phyloP scores from a whole-genome alignment of 2,888 invertebrate genomes.

The Holacanthella duospinosa region DNA sequence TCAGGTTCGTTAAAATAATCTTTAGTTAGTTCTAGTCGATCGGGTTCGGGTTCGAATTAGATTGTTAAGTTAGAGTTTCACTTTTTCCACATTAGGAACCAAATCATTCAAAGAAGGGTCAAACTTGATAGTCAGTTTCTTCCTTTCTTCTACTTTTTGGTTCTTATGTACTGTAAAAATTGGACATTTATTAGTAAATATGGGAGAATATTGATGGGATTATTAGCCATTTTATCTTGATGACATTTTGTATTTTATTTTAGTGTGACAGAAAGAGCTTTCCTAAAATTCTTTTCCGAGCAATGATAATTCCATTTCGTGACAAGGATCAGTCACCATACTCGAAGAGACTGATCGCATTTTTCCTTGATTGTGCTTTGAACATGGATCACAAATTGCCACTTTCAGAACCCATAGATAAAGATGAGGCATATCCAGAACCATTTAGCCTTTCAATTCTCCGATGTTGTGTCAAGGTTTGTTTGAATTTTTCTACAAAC shows the following conservation, averaged over 20 bases:
- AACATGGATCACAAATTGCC: too few species aligned
- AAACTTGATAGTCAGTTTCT: too few species aligned
- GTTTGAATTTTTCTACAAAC: neutral
- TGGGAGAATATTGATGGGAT: too few species aligned
- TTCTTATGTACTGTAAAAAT: neutral
- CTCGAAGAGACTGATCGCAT: neutral
- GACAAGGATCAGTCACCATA: neutral
- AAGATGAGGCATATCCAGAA: neutral
- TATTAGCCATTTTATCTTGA: too few species aligned
- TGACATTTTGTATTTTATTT: neutral
- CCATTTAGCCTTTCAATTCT: neutral
- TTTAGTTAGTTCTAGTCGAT: too few species aligned
- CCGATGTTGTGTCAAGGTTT: neutral
- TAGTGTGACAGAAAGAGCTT: neutral
- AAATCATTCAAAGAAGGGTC: neutral
- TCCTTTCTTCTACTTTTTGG: neutral
- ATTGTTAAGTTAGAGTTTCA: too few species aligned
- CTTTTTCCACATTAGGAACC: neutral
- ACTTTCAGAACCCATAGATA: too few species aligned
- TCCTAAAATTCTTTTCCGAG: neutral
- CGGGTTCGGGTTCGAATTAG: too few species aligned
- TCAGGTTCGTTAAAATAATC: too few species aligned
- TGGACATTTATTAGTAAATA: too few species aligned
- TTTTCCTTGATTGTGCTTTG: neutral
- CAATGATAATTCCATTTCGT: neutral